Evolutionary conservation across 2,888 invertebrate species (phyloP).

Genomic region (Coenonympha arcania): DNA sequence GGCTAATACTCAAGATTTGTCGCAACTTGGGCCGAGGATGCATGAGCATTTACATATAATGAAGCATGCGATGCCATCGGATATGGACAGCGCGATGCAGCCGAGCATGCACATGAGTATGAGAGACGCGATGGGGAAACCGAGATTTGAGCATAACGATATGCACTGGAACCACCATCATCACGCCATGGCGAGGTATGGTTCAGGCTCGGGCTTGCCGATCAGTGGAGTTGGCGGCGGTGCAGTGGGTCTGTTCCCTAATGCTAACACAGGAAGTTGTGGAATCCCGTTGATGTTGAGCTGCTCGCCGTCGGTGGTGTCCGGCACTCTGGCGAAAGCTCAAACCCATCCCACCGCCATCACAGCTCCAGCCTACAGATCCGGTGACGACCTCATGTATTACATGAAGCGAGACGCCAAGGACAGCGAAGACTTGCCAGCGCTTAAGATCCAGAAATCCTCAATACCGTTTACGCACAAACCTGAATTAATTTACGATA

Average conservation of each 20-base stretch:
- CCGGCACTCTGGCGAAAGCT: conserved; percentile 52
- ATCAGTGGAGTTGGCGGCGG: conserved; percentile 25
- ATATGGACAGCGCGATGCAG: conserved; percentile 38
- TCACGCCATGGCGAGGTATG: conserved; percentile 42
- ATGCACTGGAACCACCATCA: conserved; percentile 44
- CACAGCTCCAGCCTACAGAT: conserved; percentile 46
- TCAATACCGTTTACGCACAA: conserved; percentile 18
- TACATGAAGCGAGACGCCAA: conserved; percentile 54
- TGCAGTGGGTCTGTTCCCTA: conserved; percentile 58
- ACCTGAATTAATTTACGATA: conserved; percentile 21
- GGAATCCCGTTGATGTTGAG: conserved; percentile 61
- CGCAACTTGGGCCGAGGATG: conserved; percentile 11
- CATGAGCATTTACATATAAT: conserved; percentile 25
- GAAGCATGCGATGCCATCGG: conserved; percentile 39
- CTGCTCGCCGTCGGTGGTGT: conserved; percentile 59
- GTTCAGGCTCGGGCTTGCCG: conserved; percentile 31
- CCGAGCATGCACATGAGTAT: conserved; percentile 37
- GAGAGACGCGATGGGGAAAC: conserved; percentile 40
- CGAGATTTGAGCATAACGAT: conserved; percentile 33
- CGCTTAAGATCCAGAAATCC: conserved; percentile 27
- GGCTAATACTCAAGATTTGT: conserved; percentile 7
- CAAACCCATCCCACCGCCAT: conserved; percentile 39
- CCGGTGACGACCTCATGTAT: conserved; percentile 46
- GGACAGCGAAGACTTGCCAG: conserved; percentile 29
- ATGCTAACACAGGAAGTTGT: conserved; percentile 54